A percentile compares a stretch with the other conserved stretches of the same genome.
These are phyloP conservation scores for Littorina saxatilis DNA, from an alignment of 1,140 invertebrate genomes.

Conservation along the genomic window DNA sequence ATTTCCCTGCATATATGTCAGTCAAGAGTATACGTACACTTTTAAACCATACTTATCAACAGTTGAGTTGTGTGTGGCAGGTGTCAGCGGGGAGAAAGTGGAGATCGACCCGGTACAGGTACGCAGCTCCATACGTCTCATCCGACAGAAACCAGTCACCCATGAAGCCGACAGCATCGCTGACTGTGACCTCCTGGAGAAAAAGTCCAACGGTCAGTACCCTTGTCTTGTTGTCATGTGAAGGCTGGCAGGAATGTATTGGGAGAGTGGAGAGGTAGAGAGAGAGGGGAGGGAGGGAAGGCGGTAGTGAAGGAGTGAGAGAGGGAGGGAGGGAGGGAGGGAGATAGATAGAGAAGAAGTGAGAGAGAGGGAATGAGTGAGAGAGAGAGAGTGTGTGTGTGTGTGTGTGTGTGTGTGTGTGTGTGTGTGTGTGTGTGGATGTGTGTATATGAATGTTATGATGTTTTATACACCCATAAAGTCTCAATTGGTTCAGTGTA, in stretches of 20 bases:
- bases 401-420: background rate
- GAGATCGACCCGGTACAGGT: slow-evolving; percentile 89
- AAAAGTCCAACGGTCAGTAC: slow-evolving; percentile 67
- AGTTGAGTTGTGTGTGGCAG: slow-evolving; percentile 72
- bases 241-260: too few relatives aligned
- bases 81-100: slow-evolving; percentile 92
- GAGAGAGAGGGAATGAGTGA: too few relatives aligned
- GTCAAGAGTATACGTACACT: too few relatives aligned
- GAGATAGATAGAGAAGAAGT: too few relatives aligned
- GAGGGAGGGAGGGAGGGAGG: too few relatives aligned
- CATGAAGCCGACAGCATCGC: slow-evolving; percentile 91
- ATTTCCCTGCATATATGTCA: too few relatives aligned
- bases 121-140: slow-evolving; percentile 81
- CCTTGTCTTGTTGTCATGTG: background rate
- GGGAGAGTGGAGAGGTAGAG: too few relatives aligned
- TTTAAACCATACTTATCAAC: too few relatives aligned
- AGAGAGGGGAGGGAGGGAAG: too few relatives aligned
- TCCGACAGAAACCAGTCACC: slow-evolving; percentile 82
- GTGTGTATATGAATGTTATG: background rate
- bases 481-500: too few relatives aligned
- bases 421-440: background rate
- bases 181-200: slow-evolving; percentile 87
- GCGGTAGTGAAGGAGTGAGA: too few relatives aligned
- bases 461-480: background rate
- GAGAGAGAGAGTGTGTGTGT: too few relatives aligned